Percentiles rank a stretch among this genome's conserved stretches.
These are phyloP conservation scores for Ditula angustiorana DNA, from an alignment of 2,888 invertebrate genomes.

Conservation along the genomic window DNA sequence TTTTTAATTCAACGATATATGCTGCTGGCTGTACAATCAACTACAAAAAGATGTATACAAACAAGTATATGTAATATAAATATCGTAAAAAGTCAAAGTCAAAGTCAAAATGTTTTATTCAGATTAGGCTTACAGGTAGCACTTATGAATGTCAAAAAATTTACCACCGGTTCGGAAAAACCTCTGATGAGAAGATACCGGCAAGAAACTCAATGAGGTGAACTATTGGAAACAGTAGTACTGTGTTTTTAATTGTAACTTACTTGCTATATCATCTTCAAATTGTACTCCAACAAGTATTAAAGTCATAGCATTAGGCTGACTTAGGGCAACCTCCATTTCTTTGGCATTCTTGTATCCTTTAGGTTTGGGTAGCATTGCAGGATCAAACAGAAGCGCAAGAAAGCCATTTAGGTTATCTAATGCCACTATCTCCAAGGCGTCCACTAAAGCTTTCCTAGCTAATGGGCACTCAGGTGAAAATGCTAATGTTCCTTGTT, in stretches of 20 bases:
- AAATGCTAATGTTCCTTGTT: slow-evolving; percentile 74
- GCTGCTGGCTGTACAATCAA: too few species aligned
- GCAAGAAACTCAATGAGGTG: too few species aligned
- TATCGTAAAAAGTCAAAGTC: too few species aligned
- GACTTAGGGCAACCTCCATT: slow-evolving; percentile 69
- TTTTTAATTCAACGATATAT: too few species aligned
- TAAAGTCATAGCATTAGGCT: slow-evolving; percentile 75
- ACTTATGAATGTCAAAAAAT: background rate
- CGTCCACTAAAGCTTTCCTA: slow-evolving; percentile 68
- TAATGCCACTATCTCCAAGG: slow-evolving; percentile 70
- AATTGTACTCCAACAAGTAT: slow-evolving; percentile 78
- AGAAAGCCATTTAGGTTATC: slow-evolving; percentile 73
- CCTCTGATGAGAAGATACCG: too few species aligned
- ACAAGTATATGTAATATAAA: too few species aligned
- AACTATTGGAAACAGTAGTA: too few species aligned
- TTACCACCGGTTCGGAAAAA: background rate
- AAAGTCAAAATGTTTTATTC: too few species aligned
- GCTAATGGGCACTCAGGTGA: slow-evolving; percentile 76
- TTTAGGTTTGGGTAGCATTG: slow-evolving; percentile 71
- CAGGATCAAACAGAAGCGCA: slow-evolving; percentile 67
- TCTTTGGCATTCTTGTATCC: slow-evolving; percentile 70
- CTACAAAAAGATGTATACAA: too few species aligned
- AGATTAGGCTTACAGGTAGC: too few species aligned
- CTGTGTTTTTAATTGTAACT: too few species aligned
- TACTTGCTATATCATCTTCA: slow-evolving; percentile 77